Evolutionary conservation across 2,113 vertebrate genomes (phyloP).

Genomic region (Mustelus asterias): DNA sequence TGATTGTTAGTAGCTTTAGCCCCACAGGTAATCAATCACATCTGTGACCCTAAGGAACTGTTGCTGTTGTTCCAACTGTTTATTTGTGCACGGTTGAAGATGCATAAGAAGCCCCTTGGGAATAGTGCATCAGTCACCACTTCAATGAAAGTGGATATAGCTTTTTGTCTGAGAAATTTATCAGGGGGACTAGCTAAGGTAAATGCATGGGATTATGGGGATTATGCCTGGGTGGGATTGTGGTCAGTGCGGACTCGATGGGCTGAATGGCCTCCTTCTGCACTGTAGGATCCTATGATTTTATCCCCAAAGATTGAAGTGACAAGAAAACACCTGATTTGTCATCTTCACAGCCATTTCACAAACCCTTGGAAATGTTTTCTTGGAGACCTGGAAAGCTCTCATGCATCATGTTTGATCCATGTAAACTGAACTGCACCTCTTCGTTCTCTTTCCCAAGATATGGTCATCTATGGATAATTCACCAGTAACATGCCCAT

Average conservation of each 20-base stretch:
- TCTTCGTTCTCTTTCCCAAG: neutral
- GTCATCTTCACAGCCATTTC: neutral
- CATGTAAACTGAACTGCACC: neutral
- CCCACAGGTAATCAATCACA: neutral
- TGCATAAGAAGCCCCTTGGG: neutral
- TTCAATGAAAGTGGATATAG: neutral
- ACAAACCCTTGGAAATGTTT: neutral
- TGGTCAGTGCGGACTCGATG: too few species aligned
- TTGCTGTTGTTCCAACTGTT: neutral
- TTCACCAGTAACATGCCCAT: neutral
- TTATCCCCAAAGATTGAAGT: neutral
- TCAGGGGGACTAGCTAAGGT: neutral
- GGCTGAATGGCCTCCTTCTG: too few species aligned
- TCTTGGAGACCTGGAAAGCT: neutral
- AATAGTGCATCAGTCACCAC: neutral
- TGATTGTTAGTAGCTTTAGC: neutral
- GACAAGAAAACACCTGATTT: neutral
- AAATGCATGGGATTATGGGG: too few species aligned
- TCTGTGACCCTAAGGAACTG: neutral
- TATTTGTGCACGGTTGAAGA: neutral
- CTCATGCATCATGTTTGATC: neutral
- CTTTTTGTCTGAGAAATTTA: neutral
- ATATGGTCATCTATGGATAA: neutral
- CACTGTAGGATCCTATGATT: too few species aligned
- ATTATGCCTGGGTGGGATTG: too few species aligned